Percentiles rank a stretch among this genome's conserved stretches.
These are phyloP conservation scores for Abrostola triplasia DNA, from an alignment of 2,888 invertebrate species.

Conservation along the genomic window DNA sequence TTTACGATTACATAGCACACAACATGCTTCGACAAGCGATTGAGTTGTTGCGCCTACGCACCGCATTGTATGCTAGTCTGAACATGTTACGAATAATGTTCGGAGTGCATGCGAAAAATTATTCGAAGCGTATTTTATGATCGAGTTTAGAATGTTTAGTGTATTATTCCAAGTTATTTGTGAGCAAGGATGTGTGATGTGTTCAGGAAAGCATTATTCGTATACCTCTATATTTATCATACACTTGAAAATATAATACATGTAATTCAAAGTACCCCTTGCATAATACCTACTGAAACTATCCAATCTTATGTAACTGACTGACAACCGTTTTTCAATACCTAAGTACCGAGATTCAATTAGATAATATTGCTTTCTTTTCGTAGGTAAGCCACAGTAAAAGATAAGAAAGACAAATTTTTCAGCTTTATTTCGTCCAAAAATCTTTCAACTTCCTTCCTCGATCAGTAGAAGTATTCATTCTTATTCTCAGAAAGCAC, in stretches of 20 bases:
- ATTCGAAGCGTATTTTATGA: constrained; percentile 41
- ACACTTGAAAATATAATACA: background rate
- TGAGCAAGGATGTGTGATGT: background rate
- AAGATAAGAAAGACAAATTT: too few relatives aligned
- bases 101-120: constrained; percentile 46
- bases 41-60: constrained; percentile 74
- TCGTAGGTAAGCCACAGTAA: too few relatives aligned
- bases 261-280: too few relatives aligned
- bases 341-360: too few relatives aligned
- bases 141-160: constrained; percentile 27
- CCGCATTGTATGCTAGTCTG: constrained; percentile 60
- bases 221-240: background rate
- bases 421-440: too few relatives aligned
- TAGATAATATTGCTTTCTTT: too few relatives aligned
- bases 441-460: too few relatives aligned
- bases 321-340: too few relatives aligned
- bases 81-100: constrained; percentile 54
- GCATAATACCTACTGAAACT: too few relatives aligned
- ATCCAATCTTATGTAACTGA: too few relatives aligned
- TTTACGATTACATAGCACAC: constrained; percentile 68
- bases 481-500: background rate
- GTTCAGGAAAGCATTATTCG: background rate
- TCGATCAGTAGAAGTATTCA: too few relatives aligned
- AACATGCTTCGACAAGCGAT: constrained; percentile 75
- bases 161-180: constrained; percentile 1